phyloP scores from a whole-genome alignment of 2,113 vertebrate species.

The Geothlypis trichas region DNA sequence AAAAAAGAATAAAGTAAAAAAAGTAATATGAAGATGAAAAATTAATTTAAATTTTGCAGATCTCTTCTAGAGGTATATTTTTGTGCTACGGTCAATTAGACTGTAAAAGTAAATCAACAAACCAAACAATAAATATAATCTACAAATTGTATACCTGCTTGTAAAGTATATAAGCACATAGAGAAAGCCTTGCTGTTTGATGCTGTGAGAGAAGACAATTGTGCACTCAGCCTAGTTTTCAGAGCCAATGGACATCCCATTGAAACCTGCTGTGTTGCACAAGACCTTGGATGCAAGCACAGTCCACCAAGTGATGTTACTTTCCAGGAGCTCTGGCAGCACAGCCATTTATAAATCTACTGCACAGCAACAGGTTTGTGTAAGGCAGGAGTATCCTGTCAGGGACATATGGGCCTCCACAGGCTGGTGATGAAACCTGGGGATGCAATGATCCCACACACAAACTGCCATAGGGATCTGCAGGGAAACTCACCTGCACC shows the following conservation, averaged over 20 bases:
- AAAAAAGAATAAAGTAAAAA: not conserved
- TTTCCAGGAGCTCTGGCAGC: not conserved
- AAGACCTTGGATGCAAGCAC: not conserved
- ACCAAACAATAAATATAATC: not conserved
- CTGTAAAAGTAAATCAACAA: not conserved
- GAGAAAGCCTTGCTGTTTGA: not conserved
- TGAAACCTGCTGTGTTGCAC: not conserved
- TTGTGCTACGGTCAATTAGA: not conserved
- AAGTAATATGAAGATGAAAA: not conserved
- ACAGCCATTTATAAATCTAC: not conserved
- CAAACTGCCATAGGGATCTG: accelerated
- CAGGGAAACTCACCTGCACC: accelerated
- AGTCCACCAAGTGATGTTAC: not conserved
- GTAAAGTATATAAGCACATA: not conserved
- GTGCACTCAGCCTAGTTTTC: not conserved
- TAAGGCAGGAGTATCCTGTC: not conserved
- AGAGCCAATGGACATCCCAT: not conserved
- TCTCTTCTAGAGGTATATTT: not conserved
- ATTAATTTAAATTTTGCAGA: not conserved
- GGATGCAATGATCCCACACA: accelerated
- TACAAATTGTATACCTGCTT: not conserved
- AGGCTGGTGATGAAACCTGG: not conserved
- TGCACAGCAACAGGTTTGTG: not conserved
- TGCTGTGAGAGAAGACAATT: not conserved
- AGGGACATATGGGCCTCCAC: not conserved